Evolutionary conservation across 2,113 vertebrate species (phyloP), one percentile per base, ranked within the genome.

Genomic region (Indicator maculatus): DNA sequence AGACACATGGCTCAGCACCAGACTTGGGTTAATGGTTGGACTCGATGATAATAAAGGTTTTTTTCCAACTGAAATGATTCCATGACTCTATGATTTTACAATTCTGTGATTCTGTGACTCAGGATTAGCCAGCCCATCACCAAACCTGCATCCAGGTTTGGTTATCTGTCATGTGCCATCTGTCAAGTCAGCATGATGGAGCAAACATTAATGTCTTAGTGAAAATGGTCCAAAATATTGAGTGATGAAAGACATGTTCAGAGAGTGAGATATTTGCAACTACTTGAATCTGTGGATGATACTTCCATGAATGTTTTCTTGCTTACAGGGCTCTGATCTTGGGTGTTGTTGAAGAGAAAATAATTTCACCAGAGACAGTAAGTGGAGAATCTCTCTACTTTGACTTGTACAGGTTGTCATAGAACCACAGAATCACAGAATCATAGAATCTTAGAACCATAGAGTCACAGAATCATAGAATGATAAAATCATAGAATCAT

Each of bases 211-310:
- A 19, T 78, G 64, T 78, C 87, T 82, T 56, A 76, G 85, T 76
- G 33, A 83, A 82, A 87, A 87, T 59, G 21, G 36, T 45, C 28
- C 39, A 90, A 94, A 96, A 93, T 93, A 91, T 26, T 88, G 16
- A 87, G 84, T 61, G 23, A 53, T 31, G 41, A 93, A 82, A 63
- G 44, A 87, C 24, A 52, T 75, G 65, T 78, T 79, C 33, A 81
- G 64, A 39, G 28, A 85, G 3, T 58, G 26, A 64, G 38, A 20
- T 75, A 61, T 85, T 71, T 82, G 65, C 44, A 73, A 69, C 44
- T 89, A 73, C 65, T 81, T 86, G 38, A 70, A 86, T 45, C 28
- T 77, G 28, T 55, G 31, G 83, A 70, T 20, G 24, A 47, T 81
- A 67, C 16, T 78, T 65, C 15, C n/a, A 26, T 21, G 21, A 80